These are phyloP conservation scores for Neoarius graeffei DNA, from an alignment of 2,113 vertebrate genomes.

Conservation along the genomic window DNA sequence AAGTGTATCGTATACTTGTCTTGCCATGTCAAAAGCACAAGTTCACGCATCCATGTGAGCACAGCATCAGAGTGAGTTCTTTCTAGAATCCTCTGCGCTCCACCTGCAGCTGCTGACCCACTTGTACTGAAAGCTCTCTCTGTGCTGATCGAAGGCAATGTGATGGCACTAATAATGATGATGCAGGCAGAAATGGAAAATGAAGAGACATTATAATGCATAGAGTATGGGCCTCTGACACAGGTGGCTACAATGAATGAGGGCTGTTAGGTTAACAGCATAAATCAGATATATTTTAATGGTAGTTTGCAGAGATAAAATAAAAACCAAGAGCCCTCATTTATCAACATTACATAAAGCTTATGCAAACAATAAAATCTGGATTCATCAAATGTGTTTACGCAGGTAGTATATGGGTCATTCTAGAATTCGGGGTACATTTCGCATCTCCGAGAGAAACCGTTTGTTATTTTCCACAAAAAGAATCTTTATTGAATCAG, in stretches of 20 bases:
- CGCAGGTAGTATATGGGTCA: not conserved
- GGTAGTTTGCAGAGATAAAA: not conserved
- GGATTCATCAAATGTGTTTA: not conserved
- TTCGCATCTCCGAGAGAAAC: too few relatives aligned
- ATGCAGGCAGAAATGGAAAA: conserved; percentile 18
- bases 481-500: too few relatives aligned
- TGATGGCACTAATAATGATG: conserved; percentile 21
- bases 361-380: not conserved
- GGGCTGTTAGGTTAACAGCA: not conserved
- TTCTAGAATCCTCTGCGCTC: conserved; percentile 36
- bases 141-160: conserved; percentile 2
- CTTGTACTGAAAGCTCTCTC: conserved; percentile 30
- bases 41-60: not conserved
- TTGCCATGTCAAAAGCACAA: not conserved
- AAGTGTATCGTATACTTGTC: not conserved
- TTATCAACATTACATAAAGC: not conserved
- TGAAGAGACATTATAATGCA: conserved; percentile 1
- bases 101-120: conserved; percentile 42
- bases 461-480: too few relatives aligned
- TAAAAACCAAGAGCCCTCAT: not conserved
- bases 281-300: not conserved
- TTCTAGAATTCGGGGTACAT: too few relatives aligned
- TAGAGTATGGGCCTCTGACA: not conserved
- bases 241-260: not conserved
- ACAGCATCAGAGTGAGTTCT: not conserved